Conservation (phyloP, 2,888 invertebrate species). For the Troides oblongomaculatus region DNA sequence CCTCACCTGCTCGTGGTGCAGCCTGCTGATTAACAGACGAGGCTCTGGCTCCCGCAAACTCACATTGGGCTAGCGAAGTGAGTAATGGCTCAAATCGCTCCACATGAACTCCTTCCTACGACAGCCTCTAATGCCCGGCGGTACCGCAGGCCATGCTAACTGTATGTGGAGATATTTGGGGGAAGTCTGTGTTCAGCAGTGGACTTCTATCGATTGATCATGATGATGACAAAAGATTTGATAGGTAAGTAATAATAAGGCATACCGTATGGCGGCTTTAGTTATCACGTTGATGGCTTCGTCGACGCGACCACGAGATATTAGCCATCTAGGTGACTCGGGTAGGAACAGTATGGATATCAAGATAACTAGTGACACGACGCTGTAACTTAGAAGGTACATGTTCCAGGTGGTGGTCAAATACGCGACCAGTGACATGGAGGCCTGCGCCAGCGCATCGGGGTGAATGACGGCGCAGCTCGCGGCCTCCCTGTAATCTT, state of each 20-base stretch:
- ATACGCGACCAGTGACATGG: conserved; percentile 49
- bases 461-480: conserved; percentile 42
- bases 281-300: conserved; percentile 46
- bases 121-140: too few relatives aligned
- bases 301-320: conserved; percentile 46
- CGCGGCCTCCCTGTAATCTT: conserved; percentile 59
- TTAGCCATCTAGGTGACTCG: conserved; percentile 61
- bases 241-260: conserved; percentile 10
- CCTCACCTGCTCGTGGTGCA: too few relatives aligned
- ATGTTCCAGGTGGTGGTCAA: conserved; percentile 47
- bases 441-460: conserved; percentile 44
- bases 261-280: conserved; percentile 51
- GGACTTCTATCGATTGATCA: too few relatives aligned
- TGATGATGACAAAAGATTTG: too few relatives aligned
- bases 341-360: conserved; percentile 45
- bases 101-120: too few relatives aligned
- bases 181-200: too few relatives aligned
- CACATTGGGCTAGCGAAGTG: too few relatives aligned
- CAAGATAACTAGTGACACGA: conserved; percentile 41
- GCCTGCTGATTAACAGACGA: too few relatives aligned
- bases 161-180: too few relatives aligned
- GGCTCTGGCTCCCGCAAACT: too few relatives aligned
- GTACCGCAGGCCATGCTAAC: too few relatives aligned
- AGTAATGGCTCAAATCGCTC: too few relatives aligned
- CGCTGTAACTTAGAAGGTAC: conserved; percentile 43